phyloP scores from a whole-genome alignment of 2,797 vertebrate genomes.

The Siniperca scherzeri region DNA sequence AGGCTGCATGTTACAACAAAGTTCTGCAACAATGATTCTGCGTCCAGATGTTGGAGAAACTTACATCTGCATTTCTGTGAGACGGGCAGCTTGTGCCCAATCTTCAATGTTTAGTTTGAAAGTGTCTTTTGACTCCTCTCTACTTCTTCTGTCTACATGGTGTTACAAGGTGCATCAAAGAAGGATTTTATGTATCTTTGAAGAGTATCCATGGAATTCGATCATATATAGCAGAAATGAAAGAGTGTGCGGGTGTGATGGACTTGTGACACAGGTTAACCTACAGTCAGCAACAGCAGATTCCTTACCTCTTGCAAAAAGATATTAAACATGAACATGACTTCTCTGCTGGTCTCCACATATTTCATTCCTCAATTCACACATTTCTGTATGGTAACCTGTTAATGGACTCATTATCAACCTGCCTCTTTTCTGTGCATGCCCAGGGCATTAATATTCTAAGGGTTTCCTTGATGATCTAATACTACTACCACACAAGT shows the following conservation, averaged over 20 bases:
- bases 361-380: conserved; percentile 32
- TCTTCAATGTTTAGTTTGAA: not conserved
- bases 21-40: not conserved
- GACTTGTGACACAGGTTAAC: not conserved
- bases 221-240: conserved; percentile 3
- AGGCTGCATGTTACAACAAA: not conserved
- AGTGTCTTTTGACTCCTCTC: conserved; percentile 4
- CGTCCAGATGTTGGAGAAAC: conserved; percentile 13
- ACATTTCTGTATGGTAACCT: conserved; percentile 31
- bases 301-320: not conserved
- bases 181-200: conserved; percentile 9
- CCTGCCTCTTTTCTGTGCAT: conserved; percentile 17
- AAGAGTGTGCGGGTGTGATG: not conserved
- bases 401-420: conserved; percentile 37
- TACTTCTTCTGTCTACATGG: not conserved
- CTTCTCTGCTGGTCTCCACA: not conserved
- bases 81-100: not conserved
- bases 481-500: not conserved
- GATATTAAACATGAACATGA: conserved; percentile 18
- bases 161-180: not conserved
- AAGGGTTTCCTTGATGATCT: conserved; percentile 19
- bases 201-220: conserved; percentile 6
- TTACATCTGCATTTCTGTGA: not conserved
- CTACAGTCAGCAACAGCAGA: not conserved
- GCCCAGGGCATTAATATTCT: conserved; percentile 20